Evolutionary conservation across 2,797 vertebrate species (phyloP).

Genomic region (Sandelia bainsii): DNA sequence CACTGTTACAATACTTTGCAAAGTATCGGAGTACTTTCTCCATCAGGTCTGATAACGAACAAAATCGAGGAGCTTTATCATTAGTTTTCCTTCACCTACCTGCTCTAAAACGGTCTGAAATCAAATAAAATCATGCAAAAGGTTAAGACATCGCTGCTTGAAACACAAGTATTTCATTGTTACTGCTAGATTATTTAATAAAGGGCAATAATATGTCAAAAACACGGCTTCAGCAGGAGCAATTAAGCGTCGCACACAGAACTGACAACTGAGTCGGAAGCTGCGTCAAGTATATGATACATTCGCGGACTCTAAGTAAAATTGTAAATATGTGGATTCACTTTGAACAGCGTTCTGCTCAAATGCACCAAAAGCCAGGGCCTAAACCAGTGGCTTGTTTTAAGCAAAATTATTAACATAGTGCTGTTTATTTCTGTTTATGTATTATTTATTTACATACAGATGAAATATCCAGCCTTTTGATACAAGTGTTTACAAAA

Average conservation of each 20-base stretch:
- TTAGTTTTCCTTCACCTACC: conserved; percentile 33
- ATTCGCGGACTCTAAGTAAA: conserved; percentile 11
- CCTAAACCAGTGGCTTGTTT: too few species aligned
- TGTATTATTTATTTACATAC: too few species aligned
- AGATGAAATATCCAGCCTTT: too few species aligned
- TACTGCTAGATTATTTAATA: fast-evolving
- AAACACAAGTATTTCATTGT: neutral
- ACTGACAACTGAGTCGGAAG: conserved; percentile 62
- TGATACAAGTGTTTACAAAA: too few species aligned
- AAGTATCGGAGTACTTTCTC: neutral
- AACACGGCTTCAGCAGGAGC: neutral
- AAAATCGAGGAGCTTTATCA: neutral
- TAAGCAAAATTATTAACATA: too few species aligned
- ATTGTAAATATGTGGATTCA: fast-evolving
- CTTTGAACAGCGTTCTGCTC: too few species aligned
- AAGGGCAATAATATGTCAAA: neutral
- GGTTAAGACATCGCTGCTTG: neutral
- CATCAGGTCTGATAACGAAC: neutral
- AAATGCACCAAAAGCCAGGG: too few species aligned
- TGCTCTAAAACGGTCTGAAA: conserved; percentile 1
- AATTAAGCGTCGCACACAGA: neutral
- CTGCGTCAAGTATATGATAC: conserved; percentile 60
- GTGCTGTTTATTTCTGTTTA: too few species aligned
- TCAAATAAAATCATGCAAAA: neutral
- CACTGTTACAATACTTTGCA: too few species aligned